phyloP scores from a whole-genome alignment of 2,888 invertebrate species.

The Pharmacophagus antenor region DNA sequence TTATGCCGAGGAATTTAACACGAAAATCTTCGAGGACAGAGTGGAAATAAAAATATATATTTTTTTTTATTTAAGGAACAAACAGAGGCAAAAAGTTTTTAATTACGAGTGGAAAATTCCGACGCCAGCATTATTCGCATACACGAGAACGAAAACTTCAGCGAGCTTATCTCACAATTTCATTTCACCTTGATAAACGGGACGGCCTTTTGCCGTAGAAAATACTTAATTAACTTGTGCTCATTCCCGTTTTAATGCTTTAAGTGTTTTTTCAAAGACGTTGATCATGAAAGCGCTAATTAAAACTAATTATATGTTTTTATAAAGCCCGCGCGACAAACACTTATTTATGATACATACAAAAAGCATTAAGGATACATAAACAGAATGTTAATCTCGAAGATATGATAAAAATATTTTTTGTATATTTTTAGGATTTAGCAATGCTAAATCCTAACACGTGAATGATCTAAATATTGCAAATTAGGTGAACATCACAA shows the following conservation, averaged over 20 bases:
- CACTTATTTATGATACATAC: too few relatives aligned
- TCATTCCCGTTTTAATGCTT: neutral
- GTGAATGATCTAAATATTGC: neutral
- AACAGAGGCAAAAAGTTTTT: neutral
- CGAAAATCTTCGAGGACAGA: neutral
- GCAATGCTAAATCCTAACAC: too few relatives aligned
- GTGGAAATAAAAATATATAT: neutral
- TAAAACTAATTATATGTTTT: neutral
- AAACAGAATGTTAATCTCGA: too few relatives aligned
- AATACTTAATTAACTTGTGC: slow-evolving; percentile 13
- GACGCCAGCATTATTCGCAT: neutral
- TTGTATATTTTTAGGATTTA: too few relatives aligned
- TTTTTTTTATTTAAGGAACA: neutral
- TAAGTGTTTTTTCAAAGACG: neutral
- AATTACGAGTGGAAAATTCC: neutral
- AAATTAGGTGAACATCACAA: neutral
- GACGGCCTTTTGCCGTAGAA: slow-evolving; percentile 1
- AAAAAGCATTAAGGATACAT: too few relatives aligned
- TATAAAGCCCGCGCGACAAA: neutral
- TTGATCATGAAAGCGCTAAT: neutral
- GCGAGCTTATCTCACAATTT: slow-evolving; percentile 12
- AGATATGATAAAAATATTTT: too few relatives aligned
- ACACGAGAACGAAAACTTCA: slow-evolving; percentile 3
- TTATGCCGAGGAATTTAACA: too few relatives aligned
- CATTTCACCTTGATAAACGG: slow-evolving; percentile 5